Evolutionary conservation across 2,888 invertebrate genomes (phyloP), one percentile per base, ranked within the genome.

Genomic region (Melinopterus prodromus): DNA sequence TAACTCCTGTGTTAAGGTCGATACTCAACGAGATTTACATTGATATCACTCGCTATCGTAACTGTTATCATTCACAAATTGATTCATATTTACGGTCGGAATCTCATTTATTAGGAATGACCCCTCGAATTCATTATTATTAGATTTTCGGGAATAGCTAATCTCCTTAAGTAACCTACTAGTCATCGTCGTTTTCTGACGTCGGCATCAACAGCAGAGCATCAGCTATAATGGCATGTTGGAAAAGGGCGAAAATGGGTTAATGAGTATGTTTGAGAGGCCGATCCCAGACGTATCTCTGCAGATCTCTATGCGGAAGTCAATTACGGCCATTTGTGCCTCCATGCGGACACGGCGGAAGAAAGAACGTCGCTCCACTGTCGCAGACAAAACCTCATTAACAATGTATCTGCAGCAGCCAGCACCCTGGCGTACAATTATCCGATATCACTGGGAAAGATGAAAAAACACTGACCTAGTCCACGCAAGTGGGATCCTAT

Each of bases 391-490:
- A 74, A 74, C 35, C 74, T 35, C 36, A 74, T 74, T 74, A 74
- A 74, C 6, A 74, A 36, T 35, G 35, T 36, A 74, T 74, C n/a
- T 37, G 36, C 74, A 26, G n/a, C 37, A n/a, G 71, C 16, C 70
- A 70, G 16, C 16, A 37, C 9, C 7, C 36, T 74, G 37, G 74
- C n/a, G 35, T 36, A 74, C 36, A 74, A 74, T 74, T 74, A 74
- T 9, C 3, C 53, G n/a, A 35, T 35, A 36, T 36, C 74, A 36
- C 26, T 26, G 9, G 35, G 36, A 35, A 37, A 36, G 74, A 9
- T 12, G 36, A 77, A 81, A 78, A 82, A 81, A 78, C 76, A 81
- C 80, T 83, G 83, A 83, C 83, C 83, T 83, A 82, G 78, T 80
- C 80, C 77, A 80, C 80, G 80, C 78, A 82, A 80, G 78, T 79